Conservation (phyloP, 2,888 invertebrate species). For the Lymantria dispar region DNA sequence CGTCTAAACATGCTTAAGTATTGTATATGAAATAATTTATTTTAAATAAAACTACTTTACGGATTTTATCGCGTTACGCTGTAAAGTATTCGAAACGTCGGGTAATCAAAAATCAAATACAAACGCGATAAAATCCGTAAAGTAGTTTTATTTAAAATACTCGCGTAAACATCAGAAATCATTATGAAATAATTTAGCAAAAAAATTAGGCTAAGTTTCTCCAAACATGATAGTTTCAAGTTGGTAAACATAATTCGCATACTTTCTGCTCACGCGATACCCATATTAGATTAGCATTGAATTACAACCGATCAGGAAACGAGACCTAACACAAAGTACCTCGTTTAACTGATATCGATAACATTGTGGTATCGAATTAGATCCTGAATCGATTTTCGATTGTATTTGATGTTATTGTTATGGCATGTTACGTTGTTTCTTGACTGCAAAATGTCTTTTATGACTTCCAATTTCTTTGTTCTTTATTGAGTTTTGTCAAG, state of each 20-base stretch:
- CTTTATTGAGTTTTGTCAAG: not conserved
- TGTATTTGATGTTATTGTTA: conserved; percentile 13
- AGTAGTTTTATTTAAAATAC: too few relatives aligned
- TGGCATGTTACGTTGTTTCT: conserved; percentile 5
- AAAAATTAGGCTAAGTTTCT: not conserved
- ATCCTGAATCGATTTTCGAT: conserved; percentile 19
- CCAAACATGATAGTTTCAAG: conserved; percentile 2
- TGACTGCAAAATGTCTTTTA: conserved; percentile 6
- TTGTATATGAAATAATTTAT: too few relatives aligned
- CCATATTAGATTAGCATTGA: conserved; percentile 25
- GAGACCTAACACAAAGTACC: conserved; percentile 22
- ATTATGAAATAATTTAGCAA: too few relatives aligned
- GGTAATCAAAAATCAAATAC: too few relatives aligned
- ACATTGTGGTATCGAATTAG: conserved; percentile 20
- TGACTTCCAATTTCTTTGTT: not conserved
- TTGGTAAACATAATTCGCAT: conserved; percentile 13
- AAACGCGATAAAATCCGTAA: too few relatives aligned
- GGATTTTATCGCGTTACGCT: too few relatives aligned
- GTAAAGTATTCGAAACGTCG: too few relatives aligned
- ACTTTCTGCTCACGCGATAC: conserved; percentile 24
- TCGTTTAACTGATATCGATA: conserved; percentile 32
- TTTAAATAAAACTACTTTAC: too few relatives aligned
- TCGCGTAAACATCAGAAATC: too few relatives aligned
- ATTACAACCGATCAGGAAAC: conserved; percentile 27
- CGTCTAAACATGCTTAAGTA: too few relatives aligned